Evolutionary conservation across 2,113 vertebrate genomes (phyloP).

Genomic region (Cettia cetti): DNA sequence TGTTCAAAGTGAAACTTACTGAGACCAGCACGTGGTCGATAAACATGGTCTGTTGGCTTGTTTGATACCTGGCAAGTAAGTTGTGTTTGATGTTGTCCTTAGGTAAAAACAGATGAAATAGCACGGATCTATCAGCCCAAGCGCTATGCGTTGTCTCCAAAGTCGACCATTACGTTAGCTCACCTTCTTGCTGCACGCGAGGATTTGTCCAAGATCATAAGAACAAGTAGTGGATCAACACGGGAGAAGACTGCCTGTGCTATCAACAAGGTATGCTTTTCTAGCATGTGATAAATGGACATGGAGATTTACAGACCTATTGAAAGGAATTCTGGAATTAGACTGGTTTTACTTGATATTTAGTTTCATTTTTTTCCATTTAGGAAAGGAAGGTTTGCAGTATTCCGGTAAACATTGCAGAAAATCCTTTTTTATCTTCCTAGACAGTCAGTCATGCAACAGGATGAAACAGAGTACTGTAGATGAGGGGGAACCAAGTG

Average conservation of each 20-base stretch:
- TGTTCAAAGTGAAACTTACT: neutral
- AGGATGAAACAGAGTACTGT: neutral
- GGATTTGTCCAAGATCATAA: constrained; percentile 88
- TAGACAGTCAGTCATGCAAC: neutral
- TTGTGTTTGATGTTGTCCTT: neutral
- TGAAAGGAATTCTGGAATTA: neutral
- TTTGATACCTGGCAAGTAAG: neutral
- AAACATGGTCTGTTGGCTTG: neutral
- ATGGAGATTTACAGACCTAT: neutral
- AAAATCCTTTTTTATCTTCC: neutral
- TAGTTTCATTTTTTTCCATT: neutral
- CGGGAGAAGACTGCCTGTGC: constrained; percentile 86
- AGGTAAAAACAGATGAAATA: constrained; percentile 88
- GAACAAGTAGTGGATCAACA: constrained; percentile 89
- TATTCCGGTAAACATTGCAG: neutral
- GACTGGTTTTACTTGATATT: neutral
- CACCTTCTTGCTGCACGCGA: constrained; percentile 89
- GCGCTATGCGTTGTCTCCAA: constrained; percentile 80
- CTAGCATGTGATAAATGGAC: neutral
- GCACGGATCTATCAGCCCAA: constrained; percentile 90
- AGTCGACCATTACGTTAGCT: constrained; percentile 78
- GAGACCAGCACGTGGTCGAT: neutral
- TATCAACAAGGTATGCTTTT: constrained; percentile 85
- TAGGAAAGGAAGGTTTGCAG: neutral
- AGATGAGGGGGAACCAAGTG: neutral